phyloP scores from a whole-genome alignment of 2,113 vertebrate species.

The Gila orcuttii region DNA sequence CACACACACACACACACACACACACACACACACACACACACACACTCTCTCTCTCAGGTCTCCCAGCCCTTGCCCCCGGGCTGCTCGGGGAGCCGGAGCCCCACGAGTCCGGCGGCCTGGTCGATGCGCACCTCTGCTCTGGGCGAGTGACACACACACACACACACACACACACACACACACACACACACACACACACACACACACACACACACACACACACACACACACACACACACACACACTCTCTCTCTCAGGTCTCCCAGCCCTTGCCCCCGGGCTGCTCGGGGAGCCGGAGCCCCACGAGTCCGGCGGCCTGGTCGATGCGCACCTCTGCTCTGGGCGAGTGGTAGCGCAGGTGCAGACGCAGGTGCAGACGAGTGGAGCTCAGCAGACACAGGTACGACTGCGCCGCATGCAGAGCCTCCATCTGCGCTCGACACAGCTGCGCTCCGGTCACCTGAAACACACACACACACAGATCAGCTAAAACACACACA shows the following conservation, averaged over 20 bases:
- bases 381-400: constrained; percentile 86
- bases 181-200: background rate
- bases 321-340: constrained; percentile 79
- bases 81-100: constrained; percentile 87
- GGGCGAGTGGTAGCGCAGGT: constrained; percentile 83
- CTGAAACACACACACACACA: constrained; percentile 62
- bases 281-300: constrained; percentile 87
- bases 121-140: constrained; percentile 79
- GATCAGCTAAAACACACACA: background rate
- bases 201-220: background rate
- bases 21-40: background rate
- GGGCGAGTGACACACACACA: constrained; percentile 68
- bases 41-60: constrained; percentile 64
- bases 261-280: constrained; percentile 92
- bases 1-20: too few relatives aligned
- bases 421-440: constrained; percentile 86
- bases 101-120: constrained; percentile 84
- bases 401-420: constrained; percentile 87
- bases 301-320: constrained; percentile 84
- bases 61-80: constrained; percentile 92
- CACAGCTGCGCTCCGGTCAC: constrained; percentile 89
- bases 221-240: constrained; percentile 1
- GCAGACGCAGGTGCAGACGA: constrained; percentile 81
- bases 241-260: constrained; percentile 64
- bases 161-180: constrained; percentile 11